These are phyloP conservation scores for Pandemis corylana DNA, from an alignment of 2,888 invertebrate genomes.

Conservation along the genomic window DNA sequence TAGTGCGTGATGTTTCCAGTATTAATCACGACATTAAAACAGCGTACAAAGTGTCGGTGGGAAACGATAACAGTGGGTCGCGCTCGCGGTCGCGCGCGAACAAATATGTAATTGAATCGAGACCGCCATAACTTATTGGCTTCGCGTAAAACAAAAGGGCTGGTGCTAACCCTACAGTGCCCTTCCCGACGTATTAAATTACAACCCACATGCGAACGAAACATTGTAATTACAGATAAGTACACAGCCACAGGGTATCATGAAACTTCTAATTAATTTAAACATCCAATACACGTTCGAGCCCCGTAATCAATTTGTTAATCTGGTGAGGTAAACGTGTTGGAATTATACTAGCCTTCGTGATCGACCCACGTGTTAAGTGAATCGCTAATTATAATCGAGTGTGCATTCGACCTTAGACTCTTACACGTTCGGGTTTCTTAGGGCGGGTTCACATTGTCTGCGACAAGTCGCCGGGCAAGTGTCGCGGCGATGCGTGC, in stretches of 20 bases:
- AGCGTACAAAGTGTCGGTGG: constrained; percentile 48
- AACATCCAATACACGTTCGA: constrained; percentile 38
- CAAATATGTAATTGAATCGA: constrained; percentile 55
- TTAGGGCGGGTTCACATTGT: constrained; percentile 45
- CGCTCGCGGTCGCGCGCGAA: constrained; percentile 51
- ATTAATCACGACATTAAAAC: constrained; percentile 56
- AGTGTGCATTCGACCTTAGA: constrained; percentile 35
- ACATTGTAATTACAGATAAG: constrained; percentile 42
- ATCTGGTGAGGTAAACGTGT: constrained; percentile 41
- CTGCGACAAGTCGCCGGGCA: constrained; percentile 25
- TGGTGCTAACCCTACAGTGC: constrained; percentile 15
- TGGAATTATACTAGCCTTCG: constrained; percentile 38
- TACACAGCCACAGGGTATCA: constrained; percentile 39
- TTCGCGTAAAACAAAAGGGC: constrained; percentile 50
- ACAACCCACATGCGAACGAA: constrained; percentile 33
- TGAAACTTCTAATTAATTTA: constrained; percentile 42
- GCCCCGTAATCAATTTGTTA: constrained; percentile 41
- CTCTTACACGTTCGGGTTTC: constrained; percentile 32
- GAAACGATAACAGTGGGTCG: constrained; percentile 46
- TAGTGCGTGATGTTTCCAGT: constrained; percentile 48
- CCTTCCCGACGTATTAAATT: constrained; percentile 37
- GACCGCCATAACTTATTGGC: constrained; percentile 51
- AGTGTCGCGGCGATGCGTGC: constrained; percentile 35
- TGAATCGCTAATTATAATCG: constrained; percentile 40
- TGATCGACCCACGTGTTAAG: constrained; percentile 39